These are phyloP conservation scores for Casuarius casuarius DNA, from an alignment of 2,113 vertebrate genomes.

Conservation along the genomic window DNA sequence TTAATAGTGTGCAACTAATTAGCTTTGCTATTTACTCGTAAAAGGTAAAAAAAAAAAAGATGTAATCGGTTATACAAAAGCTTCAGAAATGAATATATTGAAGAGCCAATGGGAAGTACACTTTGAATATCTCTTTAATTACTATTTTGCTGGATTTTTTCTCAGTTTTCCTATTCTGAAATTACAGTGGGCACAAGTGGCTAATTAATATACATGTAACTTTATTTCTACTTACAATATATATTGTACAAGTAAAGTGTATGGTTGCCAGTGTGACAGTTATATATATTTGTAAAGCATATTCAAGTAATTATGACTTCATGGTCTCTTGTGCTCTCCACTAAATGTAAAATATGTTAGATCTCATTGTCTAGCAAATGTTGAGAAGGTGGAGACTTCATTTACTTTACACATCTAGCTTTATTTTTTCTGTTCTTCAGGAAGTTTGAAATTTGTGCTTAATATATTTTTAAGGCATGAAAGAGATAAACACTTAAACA, in stretches of 20 bases:
- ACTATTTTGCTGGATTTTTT: constrained; percentile 27
- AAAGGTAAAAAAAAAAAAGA: constrained; percentile 62
- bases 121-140: constrained; percentile 5
- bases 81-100: constrained; percentile 20
- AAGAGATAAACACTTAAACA: neutral
- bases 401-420: neutral
- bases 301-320: neutral
- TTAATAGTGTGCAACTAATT: constrained; percentile 82
- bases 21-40: constrained; percentile 73
- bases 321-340: neutral
- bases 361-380: neutral
- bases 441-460: neutral
- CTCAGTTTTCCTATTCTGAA: constrained; percentile 1
- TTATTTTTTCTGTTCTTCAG: neutral
- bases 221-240: constrained; percentile 47
- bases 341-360: neutral
- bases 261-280: neutral
- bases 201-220: constrained; percentile 55
- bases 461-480: neutral
- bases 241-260: neutral
- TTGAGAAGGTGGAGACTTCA: neutral
- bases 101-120: neutral
- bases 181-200: constrained; percentile 34
- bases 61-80: constrained; percentile 56
- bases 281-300: neutral